Evolutionary conservation across 2,888 invertebrate species (phyloP), one percentile per base, ranked within the genome.

Genomic region (Mystacides longicornis): DNA sequence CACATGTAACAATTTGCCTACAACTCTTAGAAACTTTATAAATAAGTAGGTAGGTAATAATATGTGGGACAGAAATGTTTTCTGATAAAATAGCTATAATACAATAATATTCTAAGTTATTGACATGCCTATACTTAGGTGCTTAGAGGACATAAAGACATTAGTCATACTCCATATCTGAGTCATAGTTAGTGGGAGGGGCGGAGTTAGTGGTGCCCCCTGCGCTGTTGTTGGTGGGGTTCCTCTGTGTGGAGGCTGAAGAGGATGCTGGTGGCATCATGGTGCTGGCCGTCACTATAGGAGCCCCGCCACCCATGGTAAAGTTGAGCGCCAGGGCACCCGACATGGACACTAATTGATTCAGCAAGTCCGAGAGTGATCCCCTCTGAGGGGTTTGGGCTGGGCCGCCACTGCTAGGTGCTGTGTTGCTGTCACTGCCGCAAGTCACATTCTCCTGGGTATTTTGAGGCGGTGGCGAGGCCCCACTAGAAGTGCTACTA

Each of bases 141-240:
- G n/a, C n/a, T n/a, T n/a, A n/a, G n/a, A n/a, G n/a, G n/a, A n/a
- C n/a, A n/a, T n/a, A n/a, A n/a, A n/a, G n/a, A n/a, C n/a, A 9
- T 43, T 58, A 58, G 18, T 58, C 58, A 31, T 55, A 58, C 19
- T 77, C 77, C 51, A 77, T 71, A 68, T 77, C 77, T 71, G 75
- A 75, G 67, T 75, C 72, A 68, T 72, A 72, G 62, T 70, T 69
- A 33, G 56, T 52, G 64, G 56, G 56, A 49, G 54, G 68, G 61
- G 64, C n/a, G 14, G 37, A 16, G 14, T 14, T 3, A n/a, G 70
- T 58, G 67, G 71, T 33, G 67, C 69, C 58, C 67, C 69, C 57
- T 52, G 59, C 14, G 22, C 51, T 2, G 51, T 14, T 31, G 31
- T 9, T 31, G 20, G 11, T 7, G 45, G 45, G 45, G 21, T 19